These are phyloP conservation scores for Ylistrum balloti DNA, from an alignment of 1,140 invertebrate genomes.

Conservation along the genomic window DNA sequence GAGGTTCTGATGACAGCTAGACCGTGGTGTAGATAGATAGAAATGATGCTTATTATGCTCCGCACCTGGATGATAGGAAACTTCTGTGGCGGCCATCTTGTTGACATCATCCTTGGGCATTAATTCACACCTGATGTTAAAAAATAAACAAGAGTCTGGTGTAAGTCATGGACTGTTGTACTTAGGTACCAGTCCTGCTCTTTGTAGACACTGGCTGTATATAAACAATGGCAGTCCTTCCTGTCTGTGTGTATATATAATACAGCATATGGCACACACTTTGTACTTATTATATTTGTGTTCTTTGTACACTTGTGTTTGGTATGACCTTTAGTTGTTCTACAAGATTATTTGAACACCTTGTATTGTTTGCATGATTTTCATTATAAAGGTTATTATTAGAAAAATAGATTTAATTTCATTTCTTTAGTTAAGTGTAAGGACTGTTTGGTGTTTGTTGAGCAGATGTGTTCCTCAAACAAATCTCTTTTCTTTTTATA, in stretches of 20 bases:
- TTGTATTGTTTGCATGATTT: background rate
- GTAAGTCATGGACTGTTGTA: background rate
- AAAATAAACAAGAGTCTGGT: background rate
- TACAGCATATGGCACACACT: background rate
- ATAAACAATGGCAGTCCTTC: background rate
- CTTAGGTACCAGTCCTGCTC: background rate
- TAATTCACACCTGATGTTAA: constrained; percentile 39
- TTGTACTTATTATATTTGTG: background rate
- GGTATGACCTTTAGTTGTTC: background rate
- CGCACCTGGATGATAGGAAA: background rate
- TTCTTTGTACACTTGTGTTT: background rate
- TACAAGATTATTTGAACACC: background rate
- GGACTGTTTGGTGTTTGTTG: too few species aligned
- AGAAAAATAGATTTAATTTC: too few species aligned
- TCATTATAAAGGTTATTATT: too few species aligned
- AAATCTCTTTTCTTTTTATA: too few species aligned
- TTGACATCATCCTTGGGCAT: background rate
- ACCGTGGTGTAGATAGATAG: background rate
- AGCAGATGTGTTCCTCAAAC: too few species aligned
- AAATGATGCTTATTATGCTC: background rate
- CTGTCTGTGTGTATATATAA: background rate
- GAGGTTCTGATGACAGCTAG: background rate
- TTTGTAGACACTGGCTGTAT: background rate
- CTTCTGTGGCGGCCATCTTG: background rate
- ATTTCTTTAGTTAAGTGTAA: too few species aligned